These are phyloP conservation scores for Octonoba sinensis DNA, from an alignment of 2,888 invertebrate genomes.

Conservation along the genomic window DNA sequence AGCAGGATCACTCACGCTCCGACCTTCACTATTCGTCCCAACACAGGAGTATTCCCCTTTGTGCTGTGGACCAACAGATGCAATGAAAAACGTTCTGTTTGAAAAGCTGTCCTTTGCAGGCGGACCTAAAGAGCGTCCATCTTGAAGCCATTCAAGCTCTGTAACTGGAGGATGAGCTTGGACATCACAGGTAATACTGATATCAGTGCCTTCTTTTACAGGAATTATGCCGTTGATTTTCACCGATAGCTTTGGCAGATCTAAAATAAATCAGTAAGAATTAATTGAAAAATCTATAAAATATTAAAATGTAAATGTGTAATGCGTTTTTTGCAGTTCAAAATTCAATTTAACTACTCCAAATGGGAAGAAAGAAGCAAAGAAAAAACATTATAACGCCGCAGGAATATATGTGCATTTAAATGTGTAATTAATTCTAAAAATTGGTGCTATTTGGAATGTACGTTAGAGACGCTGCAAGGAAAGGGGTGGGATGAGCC, in stretches of 20 bases:
- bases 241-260: conserved; percentile 26
- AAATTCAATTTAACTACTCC: too few species aligned
- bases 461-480: too few species aligned
- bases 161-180: conserved; percentile 66
- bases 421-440: too few species aligned
- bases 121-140: conserved; percentile 60
- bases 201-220: conserved; percentile 66
- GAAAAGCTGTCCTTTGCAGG: conserved; percentile 38
- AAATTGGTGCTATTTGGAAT: too few species aligned
- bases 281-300: not conserved
- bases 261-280: conserved; percentile 23
- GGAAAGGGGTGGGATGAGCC: too few species aligned
- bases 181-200: conserved; percentile 66
- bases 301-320: not conserved
- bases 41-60: conserved; percentile 60
- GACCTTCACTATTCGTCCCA: conserved; percentile 57
- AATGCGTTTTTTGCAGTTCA: too few species aligned
- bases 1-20: conserved; percentile 46
- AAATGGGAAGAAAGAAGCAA: not conserved
- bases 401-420: too few species aligned
- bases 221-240: conserved; percentile 29
- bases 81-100: conserved; percentile 34
- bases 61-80: conserved; percentile 45
- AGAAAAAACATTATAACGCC: too few species aligned
- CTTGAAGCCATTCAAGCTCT: conserved; percentile 66